A percentile compares a stretch with the other conserved stretches of the same genome.
These are phyloP conservation scores for Scolopax bukidnonensis DNA, from an alignment of 2,797 vertebrate species.

Conservation along the genomic window DNA sequence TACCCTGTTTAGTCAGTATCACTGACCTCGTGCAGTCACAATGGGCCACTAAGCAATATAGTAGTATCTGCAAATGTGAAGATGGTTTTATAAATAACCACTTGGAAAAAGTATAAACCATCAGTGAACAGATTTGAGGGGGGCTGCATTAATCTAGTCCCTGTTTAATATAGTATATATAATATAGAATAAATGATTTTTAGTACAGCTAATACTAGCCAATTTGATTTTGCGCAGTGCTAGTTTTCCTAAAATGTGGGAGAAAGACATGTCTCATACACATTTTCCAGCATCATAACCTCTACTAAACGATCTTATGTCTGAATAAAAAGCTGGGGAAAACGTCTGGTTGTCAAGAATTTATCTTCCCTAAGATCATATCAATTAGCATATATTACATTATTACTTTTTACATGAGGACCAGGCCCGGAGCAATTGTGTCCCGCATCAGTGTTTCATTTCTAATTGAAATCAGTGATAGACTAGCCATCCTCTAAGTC, in stretches of 20 bases:
- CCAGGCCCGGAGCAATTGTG: background rate
- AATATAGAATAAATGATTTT: background rate
- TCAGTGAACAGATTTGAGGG: background rate
- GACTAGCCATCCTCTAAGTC: background rate
- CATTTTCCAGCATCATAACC: background rate
- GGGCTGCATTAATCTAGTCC: background rate
- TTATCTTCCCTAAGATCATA: background rate
- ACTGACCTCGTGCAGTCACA: background rate
- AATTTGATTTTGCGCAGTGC: background rate
- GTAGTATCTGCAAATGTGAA: background rate
- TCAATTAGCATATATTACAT: background rate
- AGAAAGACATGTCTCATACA: background rate
- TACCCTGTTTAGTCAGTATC: background rate
- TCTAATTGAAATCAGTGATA: background rate
- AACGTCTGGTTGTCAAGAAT: background rate
- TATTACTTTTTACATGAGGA: background rate
- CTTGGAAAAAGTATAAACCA: constrained; percentile 7
- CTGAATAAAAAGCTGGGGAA: background rate
- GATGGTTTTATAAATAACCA: background rate
- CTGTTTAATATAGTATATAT: background rate
- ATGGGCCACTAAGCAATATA: background rate
- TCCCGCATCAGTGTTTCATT: background rate
- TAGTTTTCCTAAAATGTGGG: background rate
- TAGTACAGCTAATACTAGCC: background rate
- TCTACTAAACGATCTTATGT: background rate